Evolutionary conservation across 1,140 invertebrate genomes (phyloP).

Genomic region (Drosophila quadrilineata): DNA sequence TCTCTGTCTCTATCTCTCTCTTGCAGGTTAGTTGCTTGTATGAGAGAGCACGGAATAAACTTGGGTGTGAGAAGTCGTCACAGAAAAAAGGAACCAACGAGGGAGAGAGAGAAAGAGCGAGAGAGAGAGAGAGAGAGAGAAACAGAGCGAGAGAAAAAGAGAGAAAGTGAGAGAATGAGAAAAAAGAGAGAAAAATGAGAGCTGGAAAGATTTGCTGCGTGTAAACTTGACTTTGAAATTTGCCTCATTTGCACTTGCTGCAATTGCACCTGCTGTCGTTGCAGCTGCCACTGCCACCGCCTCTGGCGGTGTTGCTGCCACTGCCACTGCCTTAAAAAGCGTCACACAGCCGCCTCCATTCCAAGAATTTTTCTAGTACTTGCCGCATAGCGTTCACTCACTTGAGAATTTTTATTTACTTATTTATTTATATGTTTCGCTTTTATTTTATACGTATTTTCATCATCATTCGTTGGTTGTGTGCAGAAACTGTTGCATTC

Average conservation of each 20-base stretch:
- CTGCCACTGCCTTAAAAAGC: neutral
- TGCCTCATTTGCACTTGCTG: constrained; percentile 73
- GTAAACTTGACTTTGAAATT: constrained; percentile 79
- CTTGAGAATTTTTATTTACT: constrained; percentile 11
- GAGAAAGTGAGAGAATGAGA: neutral
- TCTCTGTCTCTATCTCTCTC: too few relatives aligned
- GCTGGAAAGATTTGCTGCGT: constrained; percentile 74
- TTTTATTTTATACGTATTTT: too few relatives aligned
- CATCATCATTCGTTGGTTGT: too few relatives aligned
- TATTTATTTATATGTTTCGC: neutral
- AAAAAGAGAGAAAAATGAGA: constrained; percentile 28
- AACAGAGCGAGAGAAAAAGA: neutral
- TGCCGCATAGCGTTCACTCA: too few relatives aligned
- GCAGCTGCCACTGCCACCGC: neutral
- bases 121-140: neutral
- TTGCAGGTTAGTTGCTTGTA: constrained; percentile 12
- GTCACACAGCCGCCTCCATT: too few relatives aligned
- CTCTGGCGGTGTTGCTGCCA: too few relatives aligned
- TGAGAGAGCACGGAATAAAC: constrained; percentile 7
- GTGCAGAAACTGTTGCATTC: constrained; percentile 58
- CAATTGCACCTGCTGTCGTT: constrained; percentile 43
- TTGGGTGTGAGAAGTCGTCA: neutral
- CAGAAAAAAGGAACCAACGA: neutral
- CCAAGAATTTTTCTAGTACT: constrained; percentile 4
- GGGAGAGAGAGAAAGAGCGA: neutral